phyloP scores from a whole-genome alignment of 2,797 vertebrate species.

The Apodemus agrarius region DNA sequence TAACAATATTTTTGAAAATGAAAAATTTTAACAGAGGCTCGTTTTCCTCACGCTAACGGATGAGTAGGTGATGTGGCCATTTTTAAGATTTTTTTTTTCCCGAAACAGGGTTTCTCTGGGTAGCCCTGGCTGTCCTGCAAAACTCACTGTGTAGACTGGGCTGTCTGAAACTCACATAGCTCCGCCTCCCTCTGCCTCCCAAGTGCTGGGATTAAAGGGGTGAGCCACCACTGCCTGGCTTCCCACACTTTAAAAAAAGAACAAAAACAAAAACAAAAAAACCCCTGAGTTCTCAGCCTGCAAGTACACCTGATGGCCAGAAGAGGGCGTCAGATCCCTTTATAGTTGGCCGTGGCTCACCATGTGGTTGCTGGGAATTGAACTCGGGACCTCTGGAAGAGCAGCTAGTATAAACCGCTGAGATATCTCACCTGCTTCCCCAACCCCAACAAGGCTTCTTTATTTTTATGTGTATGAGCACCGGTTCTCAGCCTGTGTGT shows the following conservation, averaged over 20 bases:
- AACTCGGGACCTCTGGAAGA: not conserved
- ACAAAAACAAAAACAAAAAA: too few species aligned
- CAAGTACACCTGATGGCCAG: not conserved
- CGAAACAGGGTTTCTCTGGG: not conserved
- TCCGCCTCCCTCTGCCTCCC: not conserved
- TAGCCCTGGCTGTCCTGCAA: not conserved
- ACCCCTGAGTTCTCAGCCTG: not conserved
- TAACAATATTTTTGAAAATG: not conserved
- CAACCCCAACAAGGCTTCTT: not conserved
- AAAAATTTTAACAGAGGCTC: not conserved
- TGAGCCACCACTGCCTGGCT: not conserved
- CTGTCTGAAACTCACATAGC: not conserved
- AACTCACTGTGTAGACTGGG: not conserved
- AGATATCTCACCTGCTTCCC: not conserved
- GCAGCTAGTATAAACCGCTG: not conserved
- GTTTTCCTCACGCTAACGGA: not conserved
- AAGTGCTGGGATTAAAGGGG: not conserved
- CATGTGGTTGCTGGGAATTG: not conserved
- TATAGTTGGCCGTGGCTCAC: not conserved
- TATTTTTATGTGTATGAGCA: not conserved
- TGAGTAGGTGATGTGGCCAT: not conserved
- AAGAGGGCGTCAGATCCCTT: not conserved
- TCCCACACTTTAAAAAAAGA: not conserved
- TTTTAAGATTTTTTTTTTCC: not conserved
- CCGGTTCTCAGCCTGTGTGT: not conserved